Conservation (phyloP, 2,113 vertebrate species). For the Girardinichthys multiradiatus region DNA sequence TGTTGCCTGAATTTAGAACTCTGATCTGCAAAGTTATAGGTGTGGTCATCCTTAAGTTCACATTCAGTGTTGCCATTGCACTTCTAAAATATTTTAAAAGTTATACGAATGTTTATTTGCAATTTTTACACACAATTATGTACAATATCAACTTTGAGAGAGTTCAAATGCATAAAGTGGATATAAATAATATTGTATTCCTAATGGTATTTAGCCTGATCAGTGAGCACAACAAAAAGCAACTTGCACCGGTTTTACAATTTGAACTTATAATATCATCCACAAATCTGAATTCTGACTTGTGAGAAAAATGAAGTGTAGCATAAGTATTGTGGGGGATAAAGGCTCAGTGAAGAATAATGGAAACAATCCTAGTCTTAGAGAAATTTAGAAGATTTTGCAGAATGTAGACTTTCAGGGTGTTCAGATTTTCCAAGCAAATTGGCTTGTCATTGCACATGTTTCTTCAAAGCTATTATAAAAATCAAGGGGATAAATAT, state of each 20-base stretch:
- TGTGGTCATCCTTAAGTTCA: neutral
- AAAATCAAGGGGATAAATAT: constrained; percentile 21
- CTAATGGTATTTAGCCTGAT: neutral
- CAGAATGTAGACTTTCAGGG: too few species aligned
- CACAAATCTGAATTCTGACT: too few species aligned
- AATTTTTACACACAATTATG: too few species aligned
- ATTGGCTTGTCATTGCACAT: constrained; percentile 34
- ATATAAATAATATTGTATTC: neutral
- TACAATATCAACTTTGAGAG: neutral
- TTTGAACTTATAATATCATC: too few species aligned
- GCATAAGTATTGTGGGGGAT: too few species aligned
- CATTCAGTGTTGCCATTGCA: neutral
- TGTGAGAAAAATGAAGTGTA: too few species aligned
- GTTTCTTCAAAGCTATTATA: constrained; percentile 29
- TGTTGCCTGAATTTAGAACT: neutral
- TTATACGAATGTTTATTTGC: neutral
- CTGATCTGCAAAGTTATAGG: too few species aligned
- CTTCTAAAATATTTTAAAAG: neutral
- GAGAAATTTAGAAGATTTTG: neutral
- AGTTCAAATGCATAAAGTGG: neutral
- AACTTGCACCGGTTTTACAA: neutral
- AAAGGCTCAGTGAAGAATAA: too few species aligned
- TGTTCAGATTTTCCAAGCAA: constrained; percentile 26
- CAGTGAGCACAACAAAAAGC: neutral
- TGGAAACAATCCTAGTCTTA: neutral